phyloP scores from a whole-genome alignment of 1,140 invertebrate species.

The Papilio helenus region DNA sequence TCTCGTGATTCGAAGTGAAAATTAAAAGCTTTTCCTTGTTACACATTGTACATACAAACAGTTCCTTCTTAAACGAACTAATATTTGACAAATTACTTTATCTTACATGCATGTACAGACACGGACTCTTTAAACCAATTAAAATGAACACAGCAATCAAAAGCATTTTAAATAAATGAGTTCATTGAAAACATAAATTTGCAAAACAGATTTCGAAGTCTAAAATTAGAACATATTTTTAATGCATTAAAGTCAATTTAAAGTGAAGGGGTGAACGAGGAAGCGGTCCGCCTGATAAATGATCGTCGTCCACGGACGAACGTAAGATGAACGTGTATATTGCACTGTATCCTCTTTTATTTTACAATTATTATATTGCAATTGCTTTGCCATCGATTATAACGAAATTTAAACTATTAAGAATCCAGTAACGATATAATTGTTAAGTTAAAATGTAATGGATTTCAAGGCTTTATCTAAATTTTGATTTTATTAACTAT shows the following conservation, averaged over 20 bases:
- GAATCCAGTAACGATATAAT: no score
- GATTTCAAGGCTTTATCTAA: no score
- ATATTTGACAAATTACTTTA: slow-evolving; percentile 16
- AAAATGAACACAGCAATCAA: not conserved
- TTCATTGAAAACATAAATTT: not conserved
- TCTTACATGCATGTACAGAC: not conserved
- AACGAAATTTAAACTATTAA: not conserved
- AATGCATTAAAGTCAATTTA: slow-evolving; percentile 6
- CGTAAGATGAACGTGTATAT: not conserved
- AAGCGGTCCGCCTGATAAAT: slow-evolving; percentile 9
- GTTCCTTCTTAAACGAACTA: not conserved
- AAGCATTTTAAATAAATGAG: not conserved
- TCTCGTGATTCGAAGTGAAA: slow-evolving; percentile 59
- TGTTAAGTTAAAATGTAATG: no score
- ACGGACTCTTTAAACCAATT: not conserved
- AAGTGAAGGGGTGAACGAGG: slow-evolving; percentile 14
- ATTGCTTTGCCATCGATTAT: not conserved
- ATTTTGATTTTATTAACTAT: no score
- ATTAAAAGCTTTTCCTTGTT: slow-evolving; percentile 68
- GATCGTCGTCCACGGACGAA: slow-evolving; percentile 1
- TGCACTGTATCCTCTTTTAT: not conserved
- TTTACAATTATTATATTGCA: not conserved
- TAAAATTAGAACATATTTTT: not conserved
- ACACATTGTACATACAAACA: slow-evolving; percentile 39
- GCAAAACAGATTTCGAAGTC: not conserved